Evolutionary conservation across 2,113 vertebrate species (phyloP).

Genomic region (Budorcas taxicolor): DNA sequence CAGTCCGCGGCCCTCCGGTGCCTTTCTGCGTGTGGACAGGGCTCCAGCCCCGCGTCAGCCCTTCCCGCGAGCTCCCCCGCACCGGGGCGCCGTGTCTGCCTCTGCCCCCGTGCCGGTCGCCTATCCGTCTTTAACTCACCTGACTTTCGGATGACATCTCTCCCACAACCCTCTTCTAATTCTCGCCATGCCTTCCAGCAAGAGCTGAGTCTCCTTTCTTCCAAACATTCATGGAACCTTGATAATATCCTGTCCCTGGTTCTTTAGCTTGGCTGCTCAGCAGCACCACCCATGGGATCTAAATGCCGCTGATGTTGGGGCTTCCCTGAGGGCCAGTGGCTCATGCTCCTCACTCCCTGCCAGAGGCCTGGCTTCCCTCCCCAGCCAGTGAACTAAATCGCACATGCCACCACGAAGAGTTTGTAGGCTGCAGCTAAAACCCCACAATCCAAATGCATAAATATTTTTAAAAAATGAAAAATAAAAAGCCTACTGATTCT

Average conservation of each 20-base stretch:
- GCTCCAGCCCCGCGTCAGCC: rapidly evolving
- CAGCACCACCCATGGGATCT: neutral
- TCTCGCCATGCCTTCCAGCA: neutral
- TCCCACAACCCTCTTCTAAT: neutral
- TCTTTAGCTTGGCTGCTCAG: neutral
- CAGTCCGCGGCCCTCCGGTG: neutral
- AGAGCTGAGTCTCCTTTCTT: neutral
- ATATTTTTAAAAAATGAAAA: neutral
- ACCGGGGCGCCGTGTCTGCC: neutral
- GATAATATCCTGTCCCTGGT: neutral
- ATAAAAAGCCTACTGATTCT: neutral
- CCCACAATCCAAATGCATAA: neutral
- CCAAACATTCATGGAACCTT: neutral
- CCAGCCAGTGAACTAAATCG: rapidly evolving
- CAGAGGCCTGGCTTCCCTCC: neutral
- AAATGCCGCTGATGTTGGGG: neutral
- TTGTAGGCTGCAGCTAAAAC: neutral
- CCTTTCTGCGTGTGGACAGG: rapidly evolving
- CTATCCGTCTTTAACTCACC: neutral
- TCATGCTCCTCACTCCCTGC: neutral
- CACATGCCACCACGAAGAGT: neutral
- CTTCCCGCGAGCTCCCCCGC: neutral
- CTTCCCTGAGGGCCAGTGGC: neutral
- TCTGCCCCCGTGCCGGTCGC: neutral
- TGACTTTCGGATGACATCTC: neutral